Evolutionary conservation across 1,140 invertebrate species (phyloP).

Genomic region (Hyphantria cunea): DNA sequence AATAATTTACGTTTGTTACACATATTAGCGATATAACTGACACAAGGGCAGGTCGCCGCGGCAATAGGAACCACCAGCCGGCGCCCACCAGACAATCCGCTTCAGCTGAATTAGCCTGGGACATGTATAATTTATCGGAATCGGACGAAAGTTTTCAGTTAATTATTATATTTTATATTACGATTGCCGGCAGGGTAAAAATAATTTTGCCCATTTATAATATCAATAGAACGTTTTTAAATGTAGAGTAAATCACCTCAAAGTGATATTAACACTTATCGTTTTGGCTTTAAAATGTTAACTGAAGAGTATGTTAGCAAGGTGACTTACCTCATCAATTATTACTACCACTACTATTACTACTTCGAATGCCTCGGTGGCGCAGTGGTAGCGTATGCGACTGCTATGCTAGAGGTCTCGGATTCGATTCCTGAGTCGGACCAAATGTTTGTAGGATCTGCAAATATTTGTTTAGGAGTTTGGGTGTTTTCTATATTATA

Average conservation of each 20-base stretch:
- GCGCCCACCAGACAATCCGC: slow-evolving; percentile 27
- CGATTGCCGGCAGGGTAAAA: slow-evolving; percentile 20
- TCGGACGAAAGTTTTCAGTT: slow-evolving; percentile 40
- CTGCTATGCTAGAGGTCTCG: no score
- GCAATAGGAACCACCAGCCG: background rate
- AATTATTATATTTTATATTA: slow-evolving; percentile 39
- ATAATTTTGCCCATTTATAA: slow-evolving; percentile 4
- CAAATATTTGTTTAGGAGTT: no score
- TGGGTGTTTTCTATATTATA: no score
- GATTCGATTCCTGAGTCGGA: no score
- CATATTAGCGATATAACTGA: no score
- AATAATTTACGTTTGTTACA: no score
- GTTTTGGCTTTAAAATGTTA: no score
- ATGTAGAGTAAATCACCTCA: background rate
- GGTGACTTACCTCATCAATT: background rate
- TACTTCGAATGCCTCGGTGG: no score
- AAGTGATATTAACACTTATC: no score
- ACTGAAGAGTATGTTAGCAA: background rate
- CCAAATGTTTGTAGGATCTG: no score
- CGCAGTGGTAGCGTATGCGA: no score
- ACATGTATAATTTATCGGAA: slow-evolving; percentile 47
- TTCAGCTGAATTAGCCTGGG: slow-evolving; percentile 43
- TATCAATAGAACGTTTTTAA: background rate
- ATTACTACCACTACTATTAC: no score
- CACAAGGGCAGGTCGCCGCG: background rate